Conservation (phyloP, 2,797 vertebrate genomes). For the Melanotaenia boesemani region DNA sequence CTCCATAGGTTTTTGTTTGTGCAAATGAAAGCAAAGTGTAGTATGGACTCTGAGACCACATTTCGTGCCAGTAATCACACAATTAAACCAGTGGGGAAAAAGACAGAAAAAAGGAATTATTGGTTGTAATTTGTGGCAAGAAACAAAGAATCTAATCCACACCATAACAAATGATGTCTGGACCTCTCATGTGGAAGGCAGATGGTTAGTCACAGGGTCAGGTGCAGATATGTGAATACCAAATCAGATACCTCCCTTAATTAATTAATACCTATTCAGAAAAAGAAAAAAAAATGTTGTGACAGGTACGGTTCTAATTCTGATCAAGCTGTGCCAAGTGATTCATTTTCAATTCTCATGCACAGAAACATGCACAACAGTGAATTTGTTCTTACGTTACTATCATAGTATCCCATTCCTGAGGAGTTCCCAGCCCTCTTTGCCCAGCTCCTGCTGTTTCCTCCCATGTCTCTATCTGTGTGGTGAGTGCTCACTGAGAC, state of each 20-base stretch:
- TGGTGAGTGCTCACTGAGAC: slow-evolving; percentile 83
- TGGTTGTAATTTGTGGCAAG: slow-evolving; percentile 36
- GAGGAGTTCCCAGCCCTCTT: slow-evolving; percentile 70
- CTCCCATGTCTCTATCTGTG: slow-evolving; percentile 70
- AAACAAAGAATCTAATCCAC: slow-evolving; percentile 61
- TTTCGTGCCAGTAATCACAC: slow-evolving; percentile 33
- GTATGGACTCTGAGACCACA: slow-evolving; percentile 23
- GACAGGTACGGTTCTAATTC: slow-evolving; percentile 16
- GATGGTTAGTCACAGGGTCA: slow-evolving; percentile 76
- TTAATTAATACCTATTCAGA: slow-evolving; percentile 42
- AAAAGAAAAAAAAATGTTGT: slow-evolving; percentile 22
- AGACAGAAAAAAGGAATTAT: slow-evolving; percentile 46
- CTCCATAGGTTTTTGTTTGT: slow-evolving; percentile 65
- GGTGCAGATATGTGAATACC: slow-evolving; percentile 78
- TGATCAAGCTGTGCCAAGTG: slow-evolving; percentile 13
- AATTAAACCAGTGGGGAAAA: slow-evolving; percentile 15
- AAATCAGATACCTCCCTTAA: slow-evolving; percentile 64
- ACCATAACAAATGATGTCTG: slow-evolving; percentile 59
- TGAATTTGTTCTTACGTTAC: slow-evolving; percentile 63
- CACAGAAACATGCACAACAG: slow-evolving; percentile 29
- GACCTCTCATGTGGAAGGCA: slow-evolving; percentile 61
- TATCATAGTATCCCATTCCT: slow-evolving; percentile 57
- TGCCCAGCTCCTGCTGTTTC: slow-evolving; percentile 69
- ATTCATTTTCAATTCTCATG: slow-evolving; percentile 12
- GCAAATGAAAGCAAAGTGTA: slow-evolving; percentile 54